Evolutionary conservation across 2,888 invertebrate species (phyloP).

Genomic region (Deilephila elpenor): DNA sequence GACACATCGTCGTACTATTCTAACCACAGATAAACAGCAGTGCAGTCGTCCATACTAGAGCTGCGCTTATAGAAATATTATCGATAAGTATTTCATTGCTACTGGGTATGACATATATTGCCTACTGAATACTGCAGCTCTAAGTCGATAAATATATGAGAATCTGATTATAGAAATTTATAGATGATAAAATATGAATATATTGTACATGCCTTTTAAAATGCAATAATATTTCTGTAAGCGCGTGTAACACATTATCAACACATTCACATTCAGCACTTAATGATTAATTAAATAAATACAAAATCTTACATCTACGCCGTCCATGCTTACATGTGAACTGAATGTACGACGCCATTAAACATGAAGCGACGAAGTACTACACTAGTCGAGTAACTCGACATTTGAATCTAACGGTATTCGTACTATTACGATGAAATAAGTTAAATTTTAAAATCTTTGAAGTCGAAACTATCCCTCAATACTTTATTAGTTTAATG

Average conservation of each 20-base stretch:
- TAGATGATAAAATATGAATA: not conserved
- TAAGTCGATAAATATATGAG: too few relatives aligned
- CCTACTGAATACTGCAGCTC: not conserved
- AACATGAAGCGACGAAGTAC: not conserved
- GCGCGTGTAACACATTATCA: slow-evolving; percentile 37
- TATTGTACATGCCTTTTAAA: too few relatives aligned
- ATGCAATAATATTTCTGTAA: slow-evolving; percentile 32
- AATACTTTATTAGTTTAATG: too few relatives aligned
- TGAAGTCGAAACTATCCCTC: too few relatives aligned
- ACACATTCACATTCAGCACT: slow-evolving; percentile 53
- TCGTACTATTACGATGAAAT: too few relatives aligned
- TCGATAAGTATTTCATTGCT: not conserved
- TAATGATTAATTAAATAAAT: slow-evolving; percentile 63
- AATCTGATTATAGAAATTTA: not conserved
- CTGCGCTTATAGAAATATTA: slow-evolving; percentile 30
- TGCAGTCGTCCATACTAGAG: slow-evolving; percentile 1
- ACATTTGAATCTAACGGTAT: not conserved
- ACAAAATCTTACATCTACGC: slow-evolving; percentile 58
- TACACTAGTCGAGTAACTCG: not conserved
- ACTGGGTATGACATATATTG: not conserved
- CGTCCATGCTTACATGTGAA: slow-evolving; percentile 37
- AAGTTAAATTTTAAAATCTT: too few relatives aligned
- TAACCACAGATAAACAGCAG: not conserved
- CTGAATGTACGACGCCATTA: slow-evolving; percentile 10
- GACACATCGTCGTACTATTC: not conserved